A percentile compares a stretch with the other conserved stretches of the same genome.
Evolutionary conservation across 2,113 vertebrate species (phyloP).

Genomic region (Regulus satrapa): DNA sequence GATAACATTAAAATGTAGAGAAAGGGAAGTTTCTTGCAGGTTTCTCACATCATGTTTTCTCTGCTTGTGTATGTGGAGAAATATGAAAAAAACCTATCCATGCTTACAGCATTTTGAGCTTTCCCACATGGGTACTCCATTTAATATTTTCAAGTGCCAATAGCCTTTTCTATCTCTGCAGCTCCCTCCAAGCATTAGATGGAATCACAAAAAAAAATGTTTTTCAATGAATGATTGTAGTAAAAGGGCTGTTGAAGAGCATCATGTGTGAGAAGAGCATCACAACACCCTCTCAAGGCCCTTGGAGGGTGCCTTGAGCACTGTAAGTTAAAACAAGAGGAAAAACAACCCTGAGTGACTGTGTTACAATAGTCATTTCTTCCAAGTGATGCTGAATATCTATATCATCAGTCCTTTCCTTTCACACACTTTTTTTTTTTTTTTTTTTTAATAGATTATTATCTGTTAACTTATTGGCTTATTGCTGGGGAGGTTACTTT

Average conservation of each 20-base stretch:
- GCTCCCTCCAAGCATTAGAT: constrained; percentile 29
- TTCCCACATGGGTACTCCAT: neutral
- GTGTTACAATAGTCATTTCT: neutral
- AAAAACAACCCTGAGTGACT: constrained; percentile 8
- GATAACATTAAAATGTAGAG: neutral
- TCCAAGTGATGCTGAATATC: neutral
- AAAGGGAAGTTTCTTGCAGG: neutral
- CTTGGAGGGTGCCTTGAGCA: constrained; percentile 22
- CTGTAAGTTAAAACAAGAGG: constrained; percentile 25
- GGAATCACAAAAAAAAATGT: neutral
- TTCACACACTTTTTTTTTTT: neutral
- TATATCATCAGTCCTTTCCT: neutral
- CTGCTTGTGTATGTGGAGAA: neutral
- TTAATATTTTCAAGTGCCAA: constrained; percentile 45
- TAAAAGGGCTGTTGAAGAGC: constrained; percentile 27
- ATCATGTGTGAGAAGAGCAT: constrained; percentile 7
- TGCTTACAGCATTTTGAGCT: neutral
- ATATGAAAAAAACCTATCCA: neutral
- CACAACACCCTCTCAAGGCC: constrained; percentile 17
- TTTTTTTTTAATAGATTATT: neutral
- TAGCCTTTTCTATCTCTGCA: constrained; percentile 16
- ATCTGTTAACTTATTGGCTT: neutral
- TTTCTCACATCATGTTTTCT: neutral
- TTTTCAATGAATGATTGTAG: constrained; percentile 38
- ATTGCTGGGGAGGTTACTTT: neutral